Base-by-base conservation (phyloP, 1,140 invertebrate genomes). In the Drosophila persimilis region DNA sequence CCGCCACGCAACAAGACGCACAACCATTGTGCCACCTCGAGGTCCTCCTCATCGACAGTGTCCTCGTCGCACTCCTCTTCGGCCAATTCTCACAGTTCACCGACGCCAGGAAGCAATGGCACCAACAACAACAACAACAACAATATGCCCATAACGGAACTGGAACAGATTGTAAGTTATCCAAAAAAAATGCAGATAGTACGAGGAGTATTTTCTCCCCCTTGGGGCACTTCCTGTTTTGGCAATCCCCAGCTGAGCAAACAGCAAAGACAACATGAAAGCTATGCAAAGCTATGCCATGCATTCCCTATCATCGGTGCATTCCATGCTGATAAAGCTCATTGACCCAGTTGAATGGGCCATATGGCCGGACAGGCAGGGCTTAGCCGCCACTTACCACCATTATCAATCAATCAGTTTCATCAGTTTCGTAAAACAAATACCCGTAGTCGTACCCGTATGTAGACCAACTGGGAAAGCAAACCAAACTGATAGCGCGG, bases 101-200 rank as follows among this genome's bases (percentile, higher is more conserved):
- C 84, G 31, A 88, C 88, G 55, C 88, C 62, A 83, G 92, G 92
- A 24, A 92, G 92, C 92, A 65, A 93, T 54, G 85, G 85, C 51
- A 70, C 72, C 48, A 92, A 93, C 54, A 70, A 74, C 48, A 92
- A 92, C 92, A 64, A 93, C 54, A 85, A 85, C 46, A 81, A 83
- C 61, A 90, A 90, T 41, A 90, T 93, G 73, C 93, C 93, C 53
- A 94, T 94, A 80, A 94, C 93, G 54, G 93, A 94, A 91, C 93
- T 94, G 91, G 93, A 93, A 77, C 93, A 94, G 92, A 94, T 94
- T 80, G 93, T 94, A 92, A 94, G 93, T 93, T 57, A 20, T 11
- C n/a, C n/a, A n/a, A 26, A 6, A 48, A 48, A 52, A 63, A 5
- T 26, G 24, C 24, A 26, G 24, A 26, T 26, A 20, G 20, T 20